phyloP scores from a whole-genome alignment of 2,797 vertebrate species.

The Nyctibius grandis region DNA sequence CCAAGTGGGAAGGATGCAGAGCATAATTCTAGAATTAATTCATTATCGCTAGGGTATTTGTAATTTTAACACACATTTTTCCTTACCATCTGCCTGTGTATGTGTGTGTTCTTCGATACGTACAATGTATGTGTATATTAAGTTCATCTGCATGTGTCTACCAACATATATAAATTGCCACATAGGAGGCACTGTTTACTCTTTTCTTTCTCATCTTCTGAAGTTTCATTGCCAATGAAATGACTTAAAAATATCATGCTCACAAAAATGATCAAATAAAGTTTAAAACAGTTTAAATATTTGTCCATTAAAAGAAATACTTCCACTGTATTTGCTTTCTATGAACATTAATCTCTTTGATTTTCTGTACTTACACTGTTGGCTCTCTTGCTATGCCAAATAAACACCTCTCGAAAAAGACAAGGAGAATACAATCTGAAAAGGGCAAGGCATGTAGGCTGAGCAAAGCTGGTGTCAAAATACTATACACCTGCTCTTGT shows the following conservation, averaged over 20 bases:
- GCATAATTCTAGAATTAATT: slow-evolving; percentile 55
- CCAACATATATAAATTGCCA: not conserved
- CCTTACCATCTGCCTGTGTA: not conserved
- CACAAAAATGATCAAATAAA: not conserved
- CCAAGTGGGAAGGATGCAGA: too few species aligned
- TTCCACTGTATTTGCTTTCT: not conserved
- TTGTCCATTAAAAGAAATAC: not conserved
- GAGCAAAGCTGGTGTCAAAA: not conserved
- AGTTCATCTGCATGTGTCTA: not conserved
- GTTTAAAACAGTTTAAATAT: not conserved
- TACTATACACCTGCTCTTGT: not conserved
- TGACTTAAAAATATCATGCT: not conserved
- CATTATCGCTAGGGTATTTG: not conserved
- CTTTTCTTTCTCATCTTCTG: not conserved
- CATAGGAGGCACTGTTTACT: not conserved
- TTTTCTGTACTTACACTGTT: not conserved
- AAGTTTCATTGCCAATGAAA: not conserved
- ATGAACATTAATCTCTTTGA: not conserved
- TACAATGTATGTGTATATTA: not conserved
- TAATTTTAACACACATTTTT: not conserved
- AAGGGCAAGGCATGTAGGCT: not conserved
- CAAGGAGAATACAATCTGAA: not conserved
- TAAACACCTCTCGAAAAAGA: not conserved
- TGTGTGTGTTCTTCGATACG: not conserved
- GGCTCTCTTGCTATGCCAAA: not conserved